phyloP scores from a whole-genome alignment of 2,113 vertebrate genomes.

The Brachyistius frenatus region DNA sequence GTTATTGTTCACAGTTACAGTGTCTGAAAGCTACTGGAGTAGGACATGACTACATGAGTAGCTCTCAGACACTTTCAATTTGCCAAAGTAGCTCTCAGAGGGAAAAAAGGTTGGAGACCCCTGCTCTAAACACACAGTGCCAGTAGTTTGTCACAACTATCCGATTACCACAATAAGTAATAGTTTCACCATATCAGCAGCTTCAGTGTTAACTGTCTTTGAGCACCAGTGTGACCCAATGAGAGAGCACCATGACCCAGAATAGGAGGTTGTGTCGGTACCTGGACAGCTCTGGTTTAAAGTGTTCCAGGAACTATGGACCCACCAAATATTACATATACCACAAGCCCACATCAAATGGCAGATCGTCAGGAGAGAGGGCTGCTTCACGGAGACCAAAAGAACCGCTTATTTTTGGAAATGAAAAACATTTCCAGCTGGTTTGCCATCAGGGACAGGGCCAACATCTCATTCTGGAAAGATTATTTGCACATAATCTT shows the following conservation, averaged over 20 bases:
- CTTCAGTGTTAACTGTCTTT: not conserved
- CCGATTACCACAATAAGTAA: not conserved
- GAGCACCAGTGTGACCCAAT: constrained; percentile 16
- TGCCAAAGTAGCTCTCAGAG: too few species aligned
- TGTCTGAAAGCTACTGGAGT: too few species aligned
- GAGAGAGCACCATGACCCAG: constrained; percentile 9
- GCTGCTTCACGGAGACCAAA: not conserved
- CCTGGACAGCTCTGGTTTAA: constrained; percentile 4
- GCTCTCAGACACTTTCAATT: too few species aligned
- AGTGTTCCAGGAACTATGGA: constrained; percentile 47
- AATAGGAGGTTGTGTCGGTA: constrained; percentile 15
- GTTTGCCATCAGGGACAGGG: too few species aligned
- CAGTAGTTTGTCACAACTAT: not conserved
- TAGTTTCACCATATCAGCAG: not conserved
- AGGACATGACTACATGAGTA: too few species aligned
- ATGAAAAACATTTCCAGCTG: too few species aligned
- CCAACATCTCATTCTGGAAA: too few species aligned
- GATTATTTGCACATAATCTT: too few species aligned
- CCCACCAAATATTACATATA: constrained; percentile 61
- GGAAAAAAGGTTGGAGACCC: too few species aligned
- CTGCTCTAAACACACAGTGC: too few species aligned
- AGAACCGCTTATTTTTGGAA: not conserved
- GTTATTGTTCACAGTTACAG: too few species aligned
- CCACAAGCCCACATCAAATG: constrained; percentile 13
- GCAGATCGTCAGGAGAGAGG: constrained; percentile 1